These are phyloP conservation scores for Sesia bembeciformis DNA, from an alignment of 2,888 invertebrate species.

Conservation along the genomic window DNA sequence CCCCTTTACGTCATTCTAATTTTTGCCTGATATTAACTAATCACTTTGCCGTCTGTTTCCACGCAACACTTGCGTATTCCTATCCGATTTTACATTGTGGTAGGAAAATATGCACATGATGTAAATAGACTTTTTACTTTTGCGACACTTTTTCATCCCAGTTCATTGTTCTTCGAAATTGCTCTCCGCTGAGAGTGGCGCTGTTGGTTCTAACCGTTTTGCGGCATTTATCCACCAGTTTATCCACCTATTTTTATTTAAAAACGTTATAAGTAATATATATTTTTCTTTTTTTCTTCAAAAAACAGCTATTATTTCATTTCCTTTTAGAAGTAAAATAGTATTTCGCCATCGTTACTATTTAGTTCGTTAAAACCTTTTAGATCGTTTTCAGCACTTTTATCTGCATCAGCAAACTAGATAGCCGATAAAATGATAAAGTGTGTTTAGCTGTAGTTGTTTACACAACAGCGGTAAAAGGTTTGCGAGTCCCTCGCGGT, in stretches of 20 bases:
- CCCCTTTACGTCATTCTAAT: no score
- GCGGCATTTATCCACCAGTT: constrained; percentile 23
- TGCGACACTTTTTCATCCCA: constrained; percentile 54
- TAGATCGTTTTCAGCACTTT: constrained; percentile 37
- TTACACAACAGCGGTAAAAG: constrained; percentile 69
- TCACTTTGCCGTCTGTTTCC: no score
- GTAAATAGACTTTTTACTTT: constrained; percentile 66
- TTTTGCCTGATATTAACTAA: no score
- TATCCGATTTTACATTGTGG: neutral
- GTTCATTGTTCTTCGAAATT: constrained; percentile 69
- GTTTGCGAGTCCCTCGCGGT: constrained; percentile 69
- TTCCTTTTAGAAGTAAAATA: neutral
- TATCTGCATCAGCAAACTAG: constrained; percentile 56
- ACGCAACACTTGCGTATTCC: no score
- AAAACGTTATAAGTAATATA: no score
- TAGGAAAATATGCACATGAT: constrained; percentile 27
- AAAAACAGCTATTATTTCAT: no score
- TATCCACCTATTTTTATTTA: no score
- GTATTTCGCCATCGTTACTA: neutral
- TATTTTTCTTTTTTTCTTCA: no score
- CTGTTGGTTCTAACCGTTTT: constrained; percentile 46
- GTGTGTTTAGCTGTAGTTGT: constrained; percentile 68
- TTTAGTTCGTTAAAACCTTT: constrained; percentile 2
- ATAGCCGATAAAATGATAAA: constrained; percentile 65
- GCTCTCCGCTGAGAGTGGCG: constrained; percentile 58